A percentile compares a stretch with the other conserved stretches of the same genome.
phyloP scores from a whole-genome alignment of 2,797 vertebrate genomes.

The Acanthornis magna region DNA sequence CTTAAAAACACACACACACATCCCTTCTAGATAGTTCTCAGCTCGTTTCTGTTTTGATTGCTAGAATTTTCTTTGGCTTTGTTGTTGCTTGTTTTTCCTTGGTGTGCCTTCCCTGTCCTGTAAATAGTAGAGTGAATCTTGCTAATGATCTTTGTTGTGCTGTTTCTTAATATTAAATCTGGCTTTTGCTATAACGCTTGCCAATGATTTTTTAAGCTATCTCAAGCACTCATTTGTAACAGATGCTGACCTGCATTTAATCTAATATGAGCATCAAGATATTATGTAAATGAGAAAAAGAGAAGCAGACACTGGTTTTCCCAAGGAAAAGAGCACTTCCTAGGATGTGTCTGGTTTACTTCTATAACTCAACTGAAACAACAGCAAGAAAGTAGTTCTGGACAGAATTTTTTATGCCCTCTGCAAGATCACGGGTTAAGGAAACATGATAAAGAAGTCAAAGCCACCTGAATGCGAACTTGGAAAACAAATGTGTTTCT shows the following conservation, averaged over 20 bases:
- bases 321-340: background rate
- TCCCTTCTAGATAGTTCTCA: background rate
- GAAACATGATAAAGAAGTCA: background rate
- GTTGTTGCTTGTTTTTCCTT: background rate
- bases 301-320: background rate
- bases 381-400: background rate
- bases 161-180: background rate
- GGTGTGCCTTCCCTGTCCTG: background rate
- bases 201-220: fast-evolving
- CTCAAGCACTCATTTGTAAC: background rate
- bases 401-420: background rate
- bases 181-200: background rate
- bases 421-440: background rate
- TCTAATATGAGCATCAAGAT: background rate
- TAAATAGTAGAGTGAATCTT: background rate
- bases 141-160: background rate
- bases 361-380: background rate
- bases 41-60: background rate
- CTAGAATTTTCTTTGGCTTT: background rate
- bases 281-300: background rate
- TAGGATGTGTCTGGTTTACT: background rate
- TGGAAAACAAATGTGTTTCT: background rate
- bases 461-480: background rate
- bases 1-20: background rate
- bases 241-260: background rate